Percentiles rank a stretch among this genome's conserved stretches.
Conservation (phyloP, 2,888 invertebrate genomes). For the Cremastinae sp. region DNA sequence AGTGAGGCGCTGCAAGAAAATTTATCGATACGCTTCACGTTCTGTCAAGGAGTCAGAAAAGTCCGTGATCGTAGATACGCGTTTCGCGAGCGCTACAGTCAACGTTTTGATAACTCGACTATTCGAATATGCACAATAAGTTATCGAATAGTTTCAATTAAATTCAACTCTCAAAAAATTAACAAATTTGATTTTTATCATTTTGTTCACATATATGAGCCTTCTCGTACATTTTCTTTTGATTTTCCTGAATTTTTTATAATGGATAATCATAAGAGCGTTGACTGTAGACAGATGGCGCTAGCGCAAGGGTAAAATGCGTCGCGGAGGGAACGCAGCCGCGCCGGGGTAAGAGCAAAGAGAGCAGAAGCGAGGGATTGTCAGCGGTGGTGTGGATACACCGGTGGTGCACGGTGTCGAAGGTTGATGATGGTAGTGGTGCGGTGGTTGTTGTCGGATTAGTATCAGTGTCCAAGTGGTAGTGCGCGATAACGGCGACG, state of each 20-base stretch:
- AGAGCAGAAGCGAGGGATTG: not conserved
- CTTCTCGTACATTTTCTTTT: too few species aligned
- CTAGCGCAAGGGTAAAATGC: constrained; percentile 20
- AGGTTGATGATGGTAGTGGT: constrained; percentile 13
- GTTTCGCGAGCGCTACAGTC: not conserved
- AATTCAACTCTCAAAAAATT: too few species aligned
- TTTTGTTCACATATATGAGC: too few species aligned
- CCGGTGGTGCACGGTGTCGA: constrained; percentile 3
- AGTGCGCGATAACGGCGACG: constrained; percentile 54
- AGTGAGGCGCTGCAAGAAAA: too few species aligned
- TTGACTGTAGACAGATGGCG: not conserved
- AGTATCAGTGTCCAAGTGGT: constrained; percentile 25
- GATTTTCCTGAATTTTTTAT: too few species aligned
- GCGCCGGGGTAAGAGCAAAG: constrained; percentile 27
- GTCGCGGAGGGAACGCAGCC: constrained; percentile 40
- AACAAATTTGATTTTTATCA: too few species aligned
- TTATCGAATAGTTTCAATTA: too few species aligned
- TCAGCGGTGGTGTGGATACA: not conserved
- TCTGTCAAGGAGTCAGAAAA: not conserved
- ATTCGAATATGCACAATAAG: too few species aligned
- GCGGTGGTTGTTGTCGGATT: constrained; percentile 26
- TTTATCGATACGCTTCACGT: too few species aligned
- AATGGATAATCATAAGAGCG: not conserved
- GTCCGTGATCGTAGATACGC: constrained; percentile 33
- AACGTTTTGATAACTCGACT: not conserved